Evolutionary conservation across 1,140 invertebrate genomes (phyloP).

Genomic region (Whitmania pigra): DNA sequence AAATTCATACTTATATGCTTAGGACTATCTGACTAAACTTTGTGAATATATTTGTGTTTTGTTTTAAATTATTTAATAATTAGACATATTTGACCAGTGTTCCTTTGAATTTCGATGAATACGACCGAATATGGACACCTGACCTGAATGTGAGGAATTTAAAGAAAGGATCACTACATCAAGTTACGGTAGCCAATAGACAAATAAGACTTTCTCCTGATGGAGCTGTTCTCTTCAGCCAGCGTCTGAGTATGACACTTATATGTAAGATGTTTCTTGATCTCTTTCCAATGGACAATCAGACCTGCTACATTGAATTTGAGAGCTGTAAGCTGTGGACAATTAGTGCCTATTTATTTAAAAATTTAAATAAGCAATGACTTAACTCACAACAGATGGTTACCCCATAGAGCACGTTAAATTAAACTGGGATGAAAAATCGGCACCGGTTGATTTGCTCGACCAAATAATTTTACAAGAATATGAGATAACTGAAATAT

Average conservation of each 20-base stretch:
- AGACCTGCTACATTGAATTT: conserved; percentile 75
- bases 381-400: conserved; percentile 11
- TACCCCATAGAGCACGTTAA: conserved; percentile 15
- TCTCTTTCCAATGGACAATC: conserved; percentile 89
- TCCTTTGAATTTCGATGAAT: not conserved
- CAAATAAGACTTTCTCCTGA: conserved; percentile 53
- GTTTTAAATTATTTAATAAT: no score
- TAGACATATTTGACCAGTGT: not conserved
- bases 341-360: no score
- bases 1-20: no score
- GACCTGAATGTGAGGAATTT: conserved; percentile 56
- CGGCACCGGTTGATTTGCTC: conserved; percentile 3
- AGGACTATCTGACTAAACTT: no score
- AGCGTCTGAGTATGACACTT: not conserved
- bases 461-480: conserved; percentile 8
- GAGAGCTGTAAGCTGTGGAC: conserved; percentile 55
- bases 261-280: conserved; percentile 82
- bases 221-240: conserved; percentile 52
- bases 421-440: conserved; percentile 9
- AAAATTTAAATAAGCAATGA: no score
- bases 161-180: conserved; percentile 43
- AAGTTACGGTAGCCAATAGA: conserved; percentile 48
- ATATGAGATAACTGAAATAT: not conserved
- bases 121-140: conserved; percentile 50
- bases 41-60: no score